phyloP scores from a whole-genome alignment of 2,797 vertebrate genomes.

The Enteromius radiatus region DNA sequence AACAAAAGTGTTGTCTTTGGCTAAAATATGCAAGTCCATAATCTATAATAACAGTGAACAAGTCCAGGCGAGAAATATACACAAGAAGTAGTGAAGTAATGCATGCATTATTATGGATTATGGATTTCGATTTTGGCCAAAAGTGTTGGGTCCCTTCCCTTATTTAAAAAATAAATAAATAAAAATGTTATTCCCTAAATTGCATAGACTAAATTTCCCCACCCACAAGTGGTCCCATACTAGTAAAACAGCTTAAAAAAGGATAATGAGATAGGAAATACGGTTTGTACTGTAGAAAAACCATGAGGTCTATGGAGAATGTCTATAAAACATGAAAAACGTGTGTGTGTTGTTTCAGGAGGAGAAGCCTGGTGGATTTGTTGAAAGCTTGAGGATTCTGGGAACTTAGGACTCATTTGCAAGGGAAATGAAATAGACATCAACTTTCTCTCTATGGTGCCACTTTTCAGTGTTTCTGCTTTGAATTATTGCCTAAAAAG shows the following conservation, averaged over 20 bases:
- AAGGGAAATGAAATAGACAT: conserved; percentile 80
- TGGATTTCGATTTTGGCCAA: no score
- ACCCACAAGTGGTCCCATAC: no score
- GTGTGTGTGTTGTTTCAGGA: not conserved
- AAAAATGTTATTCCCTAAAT: no score
- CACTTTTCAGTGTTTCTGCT: conserved; percentile 55
- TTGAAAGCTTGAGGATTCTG: not conserved
- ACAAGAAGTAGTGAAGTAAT: no score
- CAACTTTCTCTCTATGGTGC: conserved; percentile 52
- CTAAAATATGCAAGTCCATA: no score
- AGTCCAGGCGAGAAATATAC: no score
- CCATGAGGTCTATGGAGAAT: not conserved
- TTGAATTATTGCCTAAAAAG: not conserved
- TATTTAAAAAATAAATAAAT: no score
- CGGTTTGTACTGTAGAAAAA: not conserved
- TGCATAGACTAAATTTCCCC: not conserved
- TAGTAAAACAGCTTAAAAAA: no score
- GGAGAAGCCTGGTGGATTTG: not conserved
- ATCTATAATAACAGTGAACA: no score
- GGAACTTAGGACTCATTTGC: conserved; percentile 78
- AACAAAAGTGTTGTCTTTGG: no score
- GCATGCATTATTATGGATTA: no score
- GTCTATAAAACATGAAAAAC: not conserved
- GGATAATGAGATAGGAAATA: not conserved
- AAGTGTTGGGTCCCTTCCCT: no score